Conservation (phyloP, 1,140 invertebrate genomes). For the Musca domestica region DNA sequence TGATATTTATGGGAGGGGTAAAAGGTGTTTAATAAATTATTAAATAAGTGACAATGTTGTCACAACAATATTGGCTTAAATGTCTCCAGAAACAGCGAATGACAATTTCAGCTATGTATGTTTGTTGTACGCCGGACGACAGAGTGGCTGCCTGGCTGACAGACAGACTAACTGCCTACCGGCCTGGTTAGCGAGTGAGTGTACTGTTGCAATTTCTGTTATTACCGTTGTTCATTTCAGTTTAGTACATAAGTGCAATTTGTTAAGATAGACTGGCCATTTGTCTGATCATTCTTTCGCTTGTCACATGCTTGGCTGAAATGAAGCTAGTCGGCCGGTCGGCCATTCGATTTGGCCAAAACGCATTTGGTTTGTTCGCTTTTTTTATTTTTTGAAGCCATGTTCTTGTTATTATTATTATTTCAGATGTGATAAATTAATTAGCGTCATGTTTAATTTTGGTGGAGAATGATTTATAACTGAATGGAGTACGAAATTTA, state of each 20-base stretch:
- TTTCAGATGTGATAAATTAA: conserved; percentile 1
- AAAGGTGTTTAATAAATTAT: conserved; percentile 16
- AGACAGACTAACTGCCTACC: too few relatives aligned
- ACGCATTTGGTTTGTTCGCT: neutral
- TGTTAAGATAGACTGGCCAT: neutral
- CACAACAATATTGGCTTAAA: conserved; percentile 12
- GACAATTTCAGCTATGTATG: too few relatives aligned
- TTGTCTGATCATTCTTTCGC: too few relatives aligned
- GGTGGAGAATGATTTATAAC: neutral
- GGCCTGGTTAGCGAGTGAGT: too few relatives aligned
- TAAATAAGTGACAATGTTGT: conserved; percentile 18
- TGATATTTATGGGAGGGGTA: neutral
- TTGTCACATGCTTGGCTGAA: neutral
- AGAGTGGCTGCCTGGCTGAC: too few relatives aligned
- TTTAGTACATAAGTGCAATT: neutral
- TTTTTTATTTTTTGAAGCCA: too few relatives aligned
- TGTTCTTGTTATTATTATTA: neutral
- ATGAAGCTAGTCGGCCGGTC: neutral
- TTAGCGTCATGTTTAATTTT: conserved; percentile 4
- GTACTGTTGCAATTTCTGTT: too few relatives aligned
- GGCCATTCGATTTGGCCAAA: neutral
- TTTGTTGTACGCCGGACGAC: too few relatives aligned
- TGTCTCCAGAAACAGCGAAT: neutral
- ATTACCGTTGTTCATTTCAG: too few relatives aligned
- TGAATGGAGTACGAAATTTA: too few relatives aligned